Conservation (phyloP, 1,140 invertebrate species). For the Caerostris darwini region DNA sequence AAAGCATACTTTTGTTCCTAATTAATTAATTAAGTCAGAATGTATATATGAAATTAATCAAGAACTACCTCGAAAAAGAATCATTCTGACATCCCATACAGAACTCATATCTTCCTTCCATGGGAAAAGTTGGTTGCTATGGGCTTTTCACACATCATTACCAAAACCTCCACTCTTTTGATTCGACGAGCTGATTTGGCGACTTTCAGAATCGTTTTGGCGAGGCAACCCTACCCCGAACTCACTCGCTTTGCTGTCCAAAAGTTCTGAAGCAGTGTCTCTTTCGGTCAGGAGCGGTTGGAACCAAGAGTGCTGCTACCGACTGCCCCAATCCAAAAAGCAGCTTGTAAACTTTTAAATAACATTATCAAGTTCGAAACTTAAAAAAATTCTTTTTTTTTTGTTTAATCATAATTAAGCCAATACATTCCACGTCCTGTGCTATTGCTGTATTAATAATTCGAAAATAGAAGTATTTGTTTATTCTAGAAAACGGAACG, state of each 20-base stretch:
- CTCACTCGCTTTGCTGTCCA: not conserved
- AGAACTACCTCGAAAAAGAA: not conserved
- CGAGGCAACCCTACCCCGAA: not conserved
- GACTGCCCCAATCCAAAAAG: constrained; percentile 37
- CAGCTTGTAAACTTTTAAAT: constrained; percentile 37
- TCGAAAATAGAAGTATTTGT: not conserved
- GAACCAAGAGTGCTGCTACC: not conserved
- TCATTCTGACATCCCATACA: not conserved
- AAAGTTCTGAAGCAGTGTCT: not conserved
- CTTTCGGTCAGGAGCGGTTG: constrained; percentile 59
- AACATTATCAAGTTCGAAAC: not conserved
- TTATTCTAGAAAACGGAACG: not conserved
- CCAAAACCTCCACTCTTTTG: not conserved
- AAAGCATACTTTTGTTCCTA: too few species aligned
- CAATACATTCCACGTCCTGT: constrained; percentile 36
- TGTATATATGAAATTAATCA: not conserved
- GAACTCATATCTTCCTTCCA: not conserved
- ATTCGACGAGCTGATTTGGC: constrained; percentile 35
- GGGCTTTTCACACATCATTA: constrained; percentile 45
- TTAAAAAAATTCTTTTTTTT: not conserved
- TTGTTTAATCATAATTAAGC: not conserved
- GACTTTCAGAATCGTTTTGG: constrained; percentile 4
- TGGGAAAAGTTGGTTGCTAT: constrained; percentile 26
- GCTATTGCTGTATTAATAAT: not conserved
- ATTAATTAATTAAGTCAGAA: too few species aligned